phyloP scores from a whole-genome alignment of 2,797 vertebrate genomes.

The Onychomys leucogaster region DNA sequence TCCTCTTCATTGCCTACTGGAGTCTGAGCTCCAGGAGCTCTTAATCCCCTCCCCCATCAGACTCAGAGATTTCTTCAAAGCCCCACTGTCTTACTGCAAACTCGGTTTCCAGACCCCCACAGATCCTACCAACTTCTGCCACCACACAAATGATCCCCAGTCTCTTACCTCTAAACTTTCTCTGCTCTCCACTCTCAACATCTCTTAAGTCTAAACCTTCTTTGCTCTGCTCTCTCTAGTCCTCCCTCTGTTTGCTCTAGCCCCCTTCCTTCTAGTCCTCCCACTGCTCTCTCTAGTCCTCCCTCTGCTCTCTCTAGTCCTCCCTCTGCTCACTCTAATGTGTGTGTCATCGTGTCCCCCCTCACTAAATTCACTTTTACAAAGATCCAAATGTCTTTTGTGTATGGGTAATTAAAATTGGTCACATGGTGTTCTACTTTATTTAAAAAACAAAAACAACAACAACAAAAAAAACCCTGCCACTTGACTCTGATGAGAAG shows the following conservation, averaged over 20 bases:
- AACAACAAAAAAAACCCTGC: no score
- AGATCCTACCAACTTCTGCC: not conserved
- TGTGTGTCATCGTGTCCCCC: no score
- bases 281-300: not conserved
- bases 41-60: not conserved
- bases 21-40: not conserved
- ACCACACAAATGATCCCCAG: not conserved
- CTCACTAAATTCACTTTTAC: not conserved
- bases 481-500: not conserved
- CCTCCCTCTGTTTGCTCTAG: not conserved
- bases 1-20: not conserved
- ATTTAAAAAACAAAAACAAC: not conserved
- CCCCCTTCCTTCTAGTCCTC: not conserved
- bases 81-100: not conserved
- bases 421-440: not conserved
- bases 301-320: no score
- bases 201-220: not conserved
- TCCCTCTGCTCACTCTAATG: not conserved
- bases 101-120: not conserved
- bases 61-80: not conserved
- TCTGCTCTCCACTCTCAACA: not conserved
- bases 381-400: not conserved
- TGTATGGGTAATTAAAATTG: not conserved
- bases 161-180: not conserved
- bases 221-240: not conserved